Evolutionary conservation across 1,140 invertebrate genomes (phyloP).

Genomic region (Tigriopus japonicus): DNA sequence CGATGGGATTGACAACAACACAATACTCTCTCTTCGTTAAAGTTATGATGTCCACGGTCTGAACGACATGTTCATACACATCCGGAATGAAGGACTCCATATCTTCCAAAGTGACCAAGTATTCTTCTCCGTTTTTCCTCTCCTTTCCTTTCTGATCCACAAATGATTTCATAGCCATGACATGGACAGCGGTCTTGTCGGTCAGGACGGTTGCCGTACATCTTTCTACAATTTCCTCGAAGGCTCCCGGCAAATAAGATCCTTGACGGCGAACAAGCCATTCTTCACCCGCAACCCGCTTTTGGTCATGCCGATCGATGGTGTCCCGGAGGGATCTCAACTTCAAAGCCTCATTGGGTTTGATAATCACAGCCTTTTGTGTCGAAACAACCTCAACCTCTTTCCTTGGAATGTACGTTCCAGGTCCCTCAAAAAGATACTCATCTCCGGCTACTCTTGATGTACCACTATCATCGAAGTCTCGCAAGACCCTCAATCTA

Average conservation of each 20-base stretch:
- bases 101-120: conserved; percentile 30
- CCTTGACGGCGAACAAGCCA: conserved; percentile 32
- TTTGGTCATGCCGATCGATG: conserved; percentile 26
- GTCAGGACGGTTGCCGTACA: conserved; percentile 17
- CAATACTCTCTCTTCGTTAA: conserved; percentile 32
- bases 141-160: conserved; percentile 28
- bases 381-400: conserved; percentile 28
- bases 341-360: conserved; percentile 29
- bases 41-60: conserved; percentile 29
- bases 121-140: conserved; percentile 34
- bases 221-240: conserved; percentile 31
- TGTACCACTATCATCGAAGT: conserved; percentile 27
- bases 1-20: conserved; percentile 31
- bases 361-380: conserved; percentile 27
- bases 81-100: conserved; percentile 32
- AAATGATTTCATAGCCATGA: conserved; percentile 29
- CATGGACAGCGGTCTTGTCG: conserved; percentile 29
- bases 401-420: conserved; percentile 19
- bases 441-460: conserved; percentile 31
- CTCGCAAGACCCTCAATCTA: conserved; percentile 25
- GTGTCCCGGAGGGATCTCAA: conserved; percentile 29
- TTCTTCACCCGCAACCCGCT: conserved; percentile 31
- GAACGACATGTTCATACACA: conserved; percentile 33
- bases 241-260: conserved; percentile 33
- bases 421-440: conserved; percentile 34